phyloP scores from a whole-genome alignment of 2,888 invertebrate genomes.

The Rotaria macrura region DNA sequence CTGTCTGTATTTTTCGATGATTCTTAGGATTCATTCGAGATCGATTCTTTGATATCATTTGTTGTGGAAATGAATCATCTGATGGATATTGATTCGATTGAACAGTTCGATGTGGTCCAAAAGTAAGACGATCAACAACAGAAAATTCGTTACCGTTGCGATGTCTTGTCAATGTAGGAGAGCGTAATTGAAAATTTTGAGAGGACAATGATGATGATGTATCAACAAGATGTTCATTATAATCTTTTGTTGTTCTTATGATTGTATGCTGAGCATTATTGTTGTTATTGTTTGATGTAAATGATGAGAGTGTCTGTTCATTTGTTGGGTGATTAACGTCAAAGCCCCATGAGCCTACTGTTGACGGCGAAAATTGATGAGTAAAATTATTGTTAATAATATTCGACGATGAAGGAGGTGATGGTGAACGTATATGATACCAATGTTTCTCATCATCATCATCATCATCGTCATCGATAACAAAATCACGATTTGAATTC shows the following conservation, averaged over 20 bases:
- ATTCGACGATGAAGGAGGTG: not conserved
- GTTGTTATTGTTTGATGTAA: not conserved
- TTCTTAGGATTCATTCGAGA: not conserved
- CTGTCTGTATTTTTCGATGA: not conserved
- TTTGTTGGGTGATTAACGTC: not conserved
- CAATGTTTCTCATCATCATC: not conserved
- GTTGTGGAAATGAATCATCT: not conserved
- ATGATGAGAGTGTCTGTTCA: not conserved
- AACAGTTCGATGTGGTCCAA: not conserved
- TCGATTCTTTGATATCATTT: not conserved
- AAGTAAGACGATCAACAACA: constrained; percentile 1
- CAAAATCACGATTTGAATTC: not conserved
- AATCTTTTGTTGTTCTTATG: not conserved
- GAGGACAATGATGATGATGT: not conserved
- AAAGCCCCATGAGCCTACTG: not conserved
- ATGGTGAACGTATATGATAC: not conserved
- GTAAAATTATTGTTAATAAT: not conserved
- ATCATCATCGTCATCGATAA: not conserved
- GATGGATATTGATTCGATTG: not conserved
- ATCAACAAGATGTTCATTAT: not conserved
- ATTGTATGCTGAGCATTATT: not conserved
- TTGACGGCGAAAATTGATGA: not conserved
- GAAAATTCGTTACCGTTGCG: not conserved
- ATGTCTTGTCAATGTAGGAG: not conserved
- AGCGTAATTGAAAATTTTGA: not conserved